A percentile compares a stretch with the other conserved stretches of the same genome.
Conservation (phyloP, 2,797 vertebrate species). For the Salarias fasciatus region DNA sequence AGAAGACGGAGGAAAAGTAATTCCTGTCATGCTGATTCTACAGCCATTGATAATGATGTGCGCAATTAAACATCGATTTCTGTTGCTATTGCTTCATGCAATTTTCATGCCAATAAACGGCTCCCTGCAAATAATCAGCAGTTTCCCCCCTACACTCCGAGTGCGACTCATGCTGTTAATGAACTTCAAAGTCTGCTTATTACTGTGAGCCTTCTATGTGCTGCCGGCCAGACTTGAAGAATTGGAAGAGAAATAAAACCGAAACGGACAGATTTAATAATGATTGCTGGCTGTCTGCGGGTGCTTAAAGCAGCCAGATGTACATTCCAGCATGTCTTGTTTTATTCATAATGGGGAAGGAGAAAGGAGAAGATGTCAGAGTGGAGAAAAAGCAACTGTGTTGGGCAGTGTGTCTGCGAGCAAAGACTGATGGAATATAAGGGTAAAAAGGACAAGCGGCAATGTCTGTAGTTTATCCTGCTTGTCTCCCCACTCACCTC, state of each 20-base stretch:
- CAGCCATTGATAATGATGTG: constrained; percentile 1
- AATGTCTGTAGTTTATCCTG: constrained; percentile 13
- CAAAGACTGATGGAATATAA: constrained; percentile 5
- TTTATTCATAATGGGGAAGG: background rate
- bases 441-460: constrained; percentile 4
- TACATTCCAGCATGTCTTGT: constrained; percentile 1
- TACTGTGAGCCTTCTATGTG: background rate
- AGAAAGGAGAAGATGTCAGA: background rate
- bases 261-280: background rate
- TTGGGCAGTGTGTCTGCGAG: background rate
- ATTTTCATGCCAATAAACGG: constrained; percentile 23
- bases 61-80: constrained; percentile 26
- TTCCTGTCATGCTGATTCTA: constrained; percentile 5
- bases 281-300: constrained; percentile 9
- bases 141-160: background rate
- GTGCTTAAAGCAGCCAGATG: constrained; percentile 4
- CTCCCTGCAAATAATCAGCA: background rate
- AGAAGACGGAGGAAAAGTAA: background rate
- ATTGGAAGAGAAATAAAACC: background rate
- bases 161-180: constrained; percentile 8
- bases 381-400: background rate
- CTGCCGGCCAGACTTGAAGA: constrained; percentile 3
- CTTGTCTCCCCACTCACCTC: background rate
- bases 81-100: constrained; percentile 15
- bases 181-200: constrained; percentile 1